Conservation (phyloP, 1,140 invertebrate genomes). For the Neuroterus valhalla region DNA sequence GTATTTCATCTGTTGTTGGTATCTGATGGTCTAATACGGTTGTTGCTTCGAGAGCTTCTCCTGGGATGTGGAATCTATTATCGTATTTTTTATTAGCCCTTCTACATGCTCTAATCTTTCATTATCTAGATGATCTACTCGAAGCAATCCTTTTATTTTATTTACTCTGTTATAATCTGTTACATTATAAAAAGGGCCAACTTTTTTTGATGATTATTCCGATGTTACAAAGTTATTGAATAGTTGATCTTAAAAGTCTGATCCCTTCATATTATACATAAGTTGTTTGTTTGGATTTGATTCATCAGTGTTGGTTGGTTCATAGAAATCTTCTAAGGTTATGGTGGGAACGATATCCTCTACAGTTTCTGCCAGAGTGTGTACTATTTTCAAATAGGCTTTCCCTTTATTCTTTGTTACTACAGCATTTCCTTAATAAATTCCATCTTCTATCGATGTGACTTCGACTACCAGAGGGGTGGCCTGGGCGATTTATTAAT, state of each 20-base stretch:
- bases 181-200: neutral
- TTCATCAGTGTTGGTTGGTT: neutral
- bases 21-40: constrained; percentile 36
- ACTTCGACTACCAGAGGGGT: too few species aligned
- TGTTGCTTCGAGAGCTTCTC: neutral
- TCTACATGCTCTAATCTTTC: neutral
- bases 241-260: neutral
- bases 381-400: constrained; percentile 29
- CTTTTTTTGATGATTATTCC: neutral
- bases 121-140: neutral
- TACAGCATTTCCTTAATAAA: constrained; percentile 21
- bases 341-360: neutral
- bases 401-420: constrained; percentile 23
- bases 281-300: neutral
- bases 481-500: too few species aligned
- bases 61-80: neutral
- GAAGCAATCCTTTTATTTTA: neutral
- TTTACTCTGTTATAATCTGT: neutral
- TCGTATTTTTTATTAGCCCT: neutral
- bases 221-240: neutral
- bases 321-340: neutral
- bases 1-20: constrained; percentile 38
- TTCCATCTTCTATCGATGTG: constrained; percentile 1
- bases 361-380: neutral
- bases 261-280: neutral